Evolutionary conservation across 2,888 invertebrate genomes (phyloP), one percentile per base, ranked within the genome.

Genomic region (Andricus curvator): DNA sequence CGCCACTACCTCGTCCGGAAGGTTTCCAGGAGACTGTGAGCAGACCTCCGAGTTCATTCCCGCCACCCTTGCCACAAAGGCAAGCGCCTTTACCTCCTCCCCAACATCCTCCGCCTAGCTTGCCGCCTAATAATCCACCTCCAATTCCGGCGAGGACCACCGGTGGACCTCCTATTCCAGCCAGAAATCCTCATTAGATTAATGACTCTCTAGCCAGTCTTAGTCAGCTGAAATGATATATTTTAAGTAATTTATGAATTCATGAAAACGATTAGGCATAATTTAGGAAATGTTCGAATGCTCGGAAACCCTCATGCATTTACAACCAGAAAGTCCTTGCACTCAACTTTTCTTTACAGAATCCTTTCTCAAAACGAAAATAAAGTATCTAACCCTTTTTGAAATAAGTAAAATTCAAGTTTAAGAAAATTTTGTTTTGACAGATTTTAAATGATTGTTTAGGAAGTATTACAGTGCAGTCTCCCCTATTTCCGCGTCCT

Each of bases 121-220:
- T 94, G 93, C 83, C 94, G 90, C 78, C 94, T 89, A 29, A 81
- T 68, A 81, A 80, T 62, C 84, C 86, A 51, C 85, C 94, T 92
- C 94, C 94, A 0, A 94, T 95, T 44, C 95, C 95, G 1, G 94
- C 95, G 1, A 93, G 95, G 81, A 94, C 94, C 79, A 93, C 94
- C 8, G 94, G 94, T 22, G 96, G 96, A 9, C 96, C 96, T 29
- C 96, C 96, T 0, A 92, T 96, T 84, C 96, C 96, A 5, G 95
- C 96, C 62, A 94, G 96, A 80, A 92, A 92, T 89, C 91, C 87
- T 41, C 89, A 89, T 81, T 89, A 87, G 37, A 84, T 37, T 44
- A 70, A 70, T 22, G 60, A 77, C n/a, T 44, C 13, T 77, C 20
- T 64, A 77, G 64, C 77, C 64, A 44, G 77, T 64, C 77, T 64